Evolutionary conservation across 1,140 invertebrate genomes (phyloP), one percentile per base, ranked within the genome.

Genomic region (Zaprionus africanus): DNA sequence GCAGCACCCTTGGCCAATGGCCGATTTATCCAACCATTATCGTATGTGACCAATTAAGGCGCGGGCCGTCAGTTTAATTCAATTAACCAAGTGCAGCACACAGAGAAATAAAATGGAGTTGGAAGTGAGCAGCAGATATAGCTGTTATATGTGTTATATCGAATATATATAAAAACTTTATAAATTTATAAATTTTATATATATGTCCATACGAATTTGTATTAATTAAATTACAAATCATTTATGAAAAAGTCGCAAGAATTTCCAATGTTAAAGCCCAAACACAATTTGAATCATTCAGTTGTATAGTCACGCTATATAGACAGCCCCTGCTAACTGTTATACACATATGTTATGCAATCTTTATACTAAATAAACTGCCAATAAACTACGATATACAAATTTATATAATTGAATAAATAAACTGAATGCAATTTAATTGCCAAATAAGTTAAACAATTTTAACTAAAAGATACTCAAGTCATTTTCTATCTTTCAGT

Each of bases 51-150:
- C 85, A 84, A 88, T 88, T 83, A 81, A 85, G 85, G 60, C 75
- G 77, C 70, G 65, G 78, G 78, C 19, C 46, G 79, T 43, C 68
- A 62, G 54, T 68, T 90, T 81, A 88, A 90, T 88, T 88, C 85
- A 90, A 90, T 90, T 76, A 84, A 81, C 76, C 73, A 22, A 22
- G 4, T 31, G 5, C 19, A 12, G 15, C 26, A 36, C 17, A 77
- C 61, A 71, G 61, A 71, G 74, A 78, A 60, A 69, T 74, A 88
- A 88, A 88, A 87, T 87, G 84, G 83, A 81, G 84, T 70, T 34
- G 31, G 31, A 11, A 34, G 31, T 34, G 31, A 31, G 13, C 15
- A 15, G 15, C n/a, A n/a, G 13, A 43, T 17, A 43, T 17, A 17
- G 5, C n/a, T 15, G 41, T 17, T 17, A 43, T 43, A 43, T 43